phyloP scores from a whole-genome alignment of 2,888 invertebrate species.

The Phania funesta region DNA sequence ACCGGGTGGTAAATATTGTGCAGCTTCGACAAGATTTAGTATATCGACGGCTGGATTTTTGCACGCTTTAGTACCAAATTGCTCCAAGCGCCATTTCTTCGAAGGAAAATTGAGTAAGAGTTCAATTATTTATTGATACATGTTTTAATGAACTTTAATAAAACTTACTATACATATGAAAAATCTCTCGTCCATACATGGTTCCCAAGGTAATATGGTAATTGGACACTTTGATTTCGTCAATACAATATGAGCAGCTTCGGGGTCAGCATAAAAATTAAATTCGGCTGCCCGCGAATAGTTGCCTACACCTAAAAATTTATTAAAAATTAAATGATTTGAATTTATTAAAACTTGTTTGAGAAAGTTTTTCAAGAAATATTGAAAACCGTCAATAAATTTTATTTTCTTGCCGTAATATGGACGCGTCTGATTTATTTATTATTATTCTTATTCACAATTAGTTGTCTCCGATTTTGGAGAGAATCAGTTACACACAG shows the following conservation, averaged over 20 bases:
- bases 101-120: neutral
- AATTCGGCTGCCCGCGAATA: constrained; percentile 85
- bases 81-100: constrained; percentile 82
- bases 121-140: neutral
- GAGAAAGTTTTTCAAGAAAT: neutral
- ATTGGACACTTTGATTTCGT: constrained; percentile 82
- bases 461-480: too few species aligned
- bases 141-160: neutral
- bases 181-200: constrained; percentile 80
- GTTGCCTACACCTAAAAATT: constrained; percentile 82
- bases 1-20: constrained; percentile 72
- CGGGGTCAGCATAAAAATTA: constrained; percentile 89
- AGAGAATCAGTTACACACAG: too few species aligned
- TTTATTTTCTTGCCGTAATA: too few species aligned
- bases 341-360: neutral
- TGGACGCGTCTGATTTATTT: too few species aligned
- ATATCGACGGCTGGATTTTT: constrained; percentile 80
- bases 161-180: constrained; percentile 75
- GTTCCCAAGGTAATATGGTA: constrained; percentile 87
- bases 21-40: constrained; percentile 81
- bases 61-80: constrained; percentile 78
- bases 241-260: constrained; percentile 88
- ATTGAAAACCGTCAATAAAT: neutral
- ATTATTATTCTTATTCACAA: too few species aligned
- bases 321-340: neutral